Evolutionary conservation across 2,113 vertebrate species (phyloP).

Genomic region (Carassius gibelio): DNA sequence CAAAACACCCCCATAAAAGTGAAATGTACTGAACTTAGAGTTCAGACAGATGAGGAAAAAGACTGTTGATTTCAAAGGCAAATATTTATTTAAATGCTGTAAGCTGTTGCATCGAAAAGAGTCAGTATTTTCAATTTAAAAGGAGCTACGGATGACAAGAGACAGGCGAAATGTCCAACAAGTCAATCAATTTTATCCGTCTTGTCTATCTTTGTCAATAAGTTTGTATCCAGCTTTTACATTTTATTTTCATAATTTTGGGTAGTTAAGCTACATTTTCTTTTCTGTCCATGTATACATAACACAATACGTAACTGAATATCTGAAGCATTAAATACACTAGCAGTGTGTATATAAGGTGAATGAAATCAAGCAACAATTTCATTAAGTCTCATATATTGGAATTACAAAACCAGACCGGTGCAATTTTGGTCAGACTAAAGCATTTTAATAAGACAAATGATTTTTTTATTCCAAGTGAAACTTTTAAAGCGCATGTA

Average conservation of each 20-base stretch:
- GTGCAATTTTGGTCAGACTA: not conserved
- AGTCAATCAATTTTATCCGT: constrained; percentile 34
- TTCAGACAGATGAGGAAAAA: not conserved
- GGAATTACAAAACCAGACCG: not conserved
- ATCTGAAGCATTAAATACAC: not conserved
- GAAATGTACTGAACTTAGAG: constrained; percentile 2
- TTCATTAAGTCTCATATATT: not conserved
- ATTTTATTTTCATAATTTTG: not conserved
- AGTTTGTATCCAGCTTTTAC: not conserved
- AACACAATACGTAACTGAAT: not conserved
- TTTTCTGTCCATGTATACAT: not conserved
- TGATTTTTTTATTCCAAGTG: not conserved
- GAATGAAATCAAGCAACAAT: not conserved
- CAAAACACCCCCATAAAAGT: constrained; percentile 24
- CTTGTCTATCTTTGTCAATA: not conserved
- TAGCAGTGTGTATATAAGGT: not conserved
- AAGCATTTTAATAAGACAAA: not conserved
- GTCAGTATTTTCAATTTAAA: not conserved
- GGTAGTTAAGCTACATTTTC: not conserved
- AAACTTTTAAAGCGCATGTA: not conserved
- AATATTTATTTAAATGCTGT: constrained; percentile 17
- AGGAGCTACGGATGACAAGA: not conserved
- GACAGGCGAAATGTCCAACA: constrained; percentile 26
- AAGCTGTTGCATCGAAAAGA: not conserved
- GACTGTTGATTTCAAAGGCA: constrained; percentile 9